Conservation (phyloP, 2,888 invertebrate genomes). For the Agriotes lineatus region DNA sequence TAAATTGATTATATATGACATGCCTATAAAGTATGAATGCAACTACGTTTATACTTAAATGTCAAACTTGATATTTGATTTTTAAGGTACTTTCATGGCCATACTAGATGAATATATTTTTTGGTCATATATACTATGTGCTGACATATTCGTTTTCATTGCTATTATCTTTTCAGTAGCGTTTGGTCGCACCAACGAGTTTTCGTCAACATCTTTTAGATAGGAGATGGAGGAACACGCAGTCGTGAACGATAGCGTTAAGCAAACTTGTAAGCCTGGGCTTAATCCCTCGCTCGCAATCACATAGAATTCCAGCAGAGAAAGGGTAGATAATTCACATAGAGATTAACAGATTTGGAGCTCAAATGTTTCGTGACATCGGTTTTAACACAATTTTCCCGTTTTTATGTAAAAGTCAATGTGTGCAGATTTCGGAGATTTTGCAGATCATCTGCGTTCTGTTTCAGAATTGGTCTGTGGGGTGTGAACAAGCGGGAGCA, state of each 20-base stretch:
- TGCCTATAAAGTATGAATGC: no score
- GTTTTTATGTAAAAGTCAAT: background rate
- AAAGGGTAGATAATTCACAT: background rate
- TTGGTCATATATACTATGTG: no score
- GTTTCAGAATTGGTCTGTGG: background rate
- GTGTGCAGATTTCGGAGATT: background rate
- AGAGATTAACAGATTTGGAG: background rate
- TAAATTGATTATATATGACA: no score
- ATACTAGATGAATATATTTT: no score
- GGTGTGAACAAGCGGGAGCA: background rate
- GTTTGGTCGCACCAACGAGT: constrained; percentile 6
- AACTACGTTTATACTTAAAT: no score
- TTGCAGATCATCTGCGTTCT: background rate
- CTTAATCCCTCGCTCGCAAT: background rate
- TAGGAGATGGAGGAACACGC: background rate
- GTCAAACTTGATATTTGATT: no score
- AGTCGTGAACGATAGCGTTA: background rate
- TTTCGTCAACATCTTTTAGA: background rate
- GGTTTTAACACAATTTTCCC: background rate
- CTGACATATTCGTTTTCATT: no score
- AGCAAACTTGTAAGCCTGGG: background rate
- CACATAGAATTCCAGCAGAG: background rate
- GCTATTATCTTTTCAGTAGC: no score
- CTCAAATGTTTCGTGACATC: background rate
- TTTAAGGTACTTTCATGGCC: no score